Percentiles rank a stretch among this genome's conserved stretches.
phyloP scores from a whole-genome alignment of 2,113 vertebrate genomes.

The Fregata magnificens region DNA sequence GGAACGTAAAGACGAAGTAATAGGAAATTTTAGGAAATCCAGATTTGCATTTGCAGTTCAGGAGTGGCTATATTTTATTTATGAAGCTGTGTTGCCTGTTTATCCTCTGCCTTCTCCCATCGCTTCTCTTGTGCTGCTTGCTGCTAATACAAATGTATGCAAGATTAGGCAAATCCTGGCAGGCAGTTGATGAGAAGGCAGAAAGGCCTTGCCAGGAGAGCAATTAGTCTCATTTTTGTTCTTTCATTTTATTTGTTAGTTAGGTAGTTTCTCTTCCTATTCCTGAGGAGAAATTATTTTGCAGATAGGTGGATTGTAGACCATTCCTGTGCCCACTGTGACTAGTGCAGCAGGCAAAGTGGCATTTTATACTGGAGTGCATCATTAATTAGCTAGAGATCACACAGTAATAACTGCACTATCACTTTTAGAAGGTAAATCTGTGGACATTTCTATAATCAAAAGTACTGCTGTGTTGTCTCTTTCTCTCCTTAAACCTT shows the following conservation, averaged over 20 bases:
- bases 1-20: background rate
- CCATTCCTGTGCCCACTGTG: background rate
- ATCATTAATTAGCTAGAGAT: background rate
- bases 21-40: background rate
- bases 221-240: constrained; percentile 28
- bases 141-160: constrained; percentile 39
- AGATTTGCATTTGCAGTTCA: background rate
- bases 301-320: background rate
- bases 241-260: background rate
- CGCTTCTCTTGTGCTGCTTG: background rate
- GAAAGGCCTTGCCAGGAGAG: background rate
- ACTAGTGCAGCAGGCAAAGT: background rate
- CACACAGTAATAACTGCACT: background rate
- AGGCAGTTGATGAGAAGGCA: background rate
- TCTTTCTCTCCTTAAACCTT: background rate
- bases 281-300: background rate
- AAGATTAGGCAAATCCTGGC: constrained; percentile 34
- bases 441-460: background rate
- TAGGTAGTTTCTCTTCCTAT: background rate
- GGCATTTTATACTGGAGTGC: background rate
- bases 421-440: background rate
- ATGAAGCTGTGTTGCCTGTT: background rate
- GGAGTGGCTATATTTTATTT: background rate
- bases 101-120: background rate
- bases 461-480: background rate